Percentiles rank a stretch among this genome's conserved stretches.
These are phyloP conservation scores for Manis javanica DNA, from an alignment of 2,797 vertebrate species.

Conservation along the genomic window DNA sequence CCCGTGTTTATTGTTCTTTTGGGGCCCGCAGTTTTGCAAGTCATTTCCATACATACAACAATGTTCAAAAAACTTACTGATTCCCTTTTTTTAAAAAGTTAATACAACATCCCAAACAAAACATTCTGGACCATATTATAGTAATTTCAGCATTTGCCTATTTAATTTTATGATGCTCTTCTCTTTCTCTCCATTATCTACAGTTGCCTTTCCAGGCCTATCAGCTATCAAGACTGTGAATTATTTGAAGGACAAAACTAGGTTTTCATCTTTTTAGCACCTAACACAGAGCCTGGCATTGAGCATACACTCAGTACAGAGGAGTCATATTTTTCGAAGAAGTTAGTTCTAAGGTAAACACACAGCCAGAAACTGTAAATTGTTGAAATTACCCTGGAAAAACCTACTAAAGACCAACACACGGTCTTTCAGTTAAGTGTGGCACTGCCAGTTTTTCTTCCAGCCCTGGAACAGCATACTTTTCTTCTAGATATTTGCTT, in stretches of 20 bases:
- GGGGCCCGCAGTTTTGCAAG: neutral
- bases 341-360: neutral
- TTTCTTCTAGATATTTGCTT: neutral
- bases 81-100: neutral
- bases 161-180: slow-evolving; percentile 8
- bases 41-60: neutral
- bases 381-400: slow-evolving; percentile 1
- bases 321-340: neutral
- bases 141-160: neutral
- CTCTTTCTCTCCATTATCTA: neutral
- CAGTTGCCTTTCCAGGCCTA: neutral
- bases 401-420: neutral
- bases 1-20: slow-evolving; percentile 2
- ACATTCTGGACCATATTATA: neutral
- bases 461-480: neutral
- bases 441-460: neutral
- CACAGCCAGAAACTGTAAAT: neutral
- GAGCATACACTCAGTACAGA: neutral
- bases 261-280: neutral
- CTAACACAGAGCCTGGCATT: neutral
- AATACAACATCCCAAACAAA: slow-evolving; percentile 30
- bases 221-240: neutral
- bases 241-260: neutral
- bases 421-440: neutral
- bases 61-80: neutral